Percentiles rank a stretch among this genome's conserved stretches.
These are phyloP conservation scores for Otocyon megalotis DNA, from an alignment of 2,113 vertebrate genomes.

Conservation along the genomic window DNA sequence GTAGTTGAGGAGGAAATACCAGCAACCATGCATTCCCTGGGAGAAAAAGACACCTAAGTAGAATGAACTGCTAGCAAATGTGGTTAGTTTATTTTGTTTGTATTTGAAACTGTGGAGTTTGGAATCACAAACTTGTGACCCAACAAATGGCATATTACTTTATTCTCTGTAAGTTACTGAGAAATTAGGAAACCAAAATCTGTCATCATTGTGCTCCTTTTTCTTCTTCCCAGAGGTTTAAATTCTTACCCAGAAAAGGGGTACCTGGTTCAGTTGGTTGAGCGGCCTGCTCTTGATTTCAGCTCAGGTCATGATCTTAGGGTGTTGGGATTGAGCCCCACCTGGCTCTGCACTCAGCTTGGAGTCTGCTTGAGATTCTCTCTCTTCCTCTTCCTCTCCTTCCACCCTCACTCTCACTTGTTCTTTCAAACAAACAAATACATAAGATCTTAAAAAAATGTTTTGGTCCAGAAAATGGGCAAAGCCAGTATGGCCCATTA, in stretches of 20 bases:
- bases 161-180: conserved; percentile 35
- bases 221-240: not conserved
- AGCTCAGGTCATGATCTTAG: not conserved
- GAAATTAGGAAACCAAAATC: not conserved
- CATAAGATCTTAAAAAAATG: not conserved
- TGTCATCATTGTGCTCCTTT: not conserved
- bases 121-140: not conserved
- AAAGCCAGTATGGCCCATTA: not conserved
- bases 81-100: not conserved
- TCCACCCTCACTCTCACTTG: not conserved
- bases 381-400: not conserved
- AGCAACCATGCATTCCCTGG: not conserved
- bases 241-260: not conserved
- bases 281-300: not conserved
- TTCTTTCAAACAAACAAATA: not conserved
- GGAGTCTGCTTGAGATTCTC: not conserved
- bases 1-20: not conserved
- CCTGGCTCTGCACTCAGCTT: not conserved
- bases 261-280: not conserved
- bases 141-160: conserved; percentile 36
- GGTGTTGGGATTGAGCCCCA: not conserved
- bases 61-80: conserved; percentile 15
- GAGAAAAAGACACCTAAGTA: not conserved
- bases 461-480: not conserved
- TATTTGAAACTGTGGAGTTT: conserved; percentile 42